Base-by-base conservation (phyloP, 2,113 vertebrate genomes). In the Anas platyrhynchos region DNA sequence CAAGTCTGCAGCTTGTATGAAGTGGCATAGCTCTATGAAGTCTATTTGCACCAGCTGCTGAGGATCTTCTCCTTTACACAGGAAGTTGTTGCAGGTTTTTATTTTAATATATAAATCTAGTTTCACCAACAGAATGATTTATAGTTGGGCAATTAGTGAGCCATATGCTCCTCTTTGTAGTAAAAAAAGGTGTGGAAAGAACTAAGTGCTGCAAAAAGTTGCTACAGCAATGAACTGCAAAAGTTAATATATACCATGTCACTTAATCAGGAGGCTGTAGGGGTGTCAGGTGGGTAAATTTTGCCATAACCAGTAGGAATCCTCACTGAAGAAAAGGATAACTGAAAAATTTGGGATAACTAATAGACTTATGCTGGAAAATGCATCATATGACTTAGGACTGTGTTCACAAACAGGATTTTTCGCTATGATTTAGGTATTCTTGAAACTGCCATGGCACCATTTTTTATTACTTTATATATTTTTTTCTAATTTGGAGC, bases 141-240 rank as follows among this genome's bases (percentile, higher is more conserved):
- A 82, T 69, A 74, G 48, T 43, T 90, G 62, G 81, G 76, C 83
- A 78, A 78, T 92, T 95, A 88, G 84, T 92, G n/a, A 92, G 13
- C 76, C 66, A 36, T 86, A 41, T 88, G 79, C 58, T 90, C 34
- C 29, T 81, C 72, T 92, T 83, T 73, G 66, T 93, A 83, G 83
- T 65, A 61, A 72, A 94, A 94, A 93, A 65, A 68, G 68, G 83
- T 86, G 90, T 46, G 74, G 90, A 93, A 91, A 91, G 68, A 83
- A 26, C 1, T 0, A 88, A 79, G 69, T 88, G 66, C 48, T 86
- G 59, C 44, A 87, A 91, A 90, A 66, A 55, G 6, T 41, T 41
- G 48, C 38, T 88, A 14, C n/a, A 69, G 52, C 48, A 62, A 1
- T 68, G 66, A 79, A 10, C 62, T 88, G 23, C 50, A 80, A 85